A percentile compares a stretch with the other conserved stretches of the same genome.
Conservation (phyloP, 2,797 vertebrate genomes). For the Pangasius krempfi region DNA sequence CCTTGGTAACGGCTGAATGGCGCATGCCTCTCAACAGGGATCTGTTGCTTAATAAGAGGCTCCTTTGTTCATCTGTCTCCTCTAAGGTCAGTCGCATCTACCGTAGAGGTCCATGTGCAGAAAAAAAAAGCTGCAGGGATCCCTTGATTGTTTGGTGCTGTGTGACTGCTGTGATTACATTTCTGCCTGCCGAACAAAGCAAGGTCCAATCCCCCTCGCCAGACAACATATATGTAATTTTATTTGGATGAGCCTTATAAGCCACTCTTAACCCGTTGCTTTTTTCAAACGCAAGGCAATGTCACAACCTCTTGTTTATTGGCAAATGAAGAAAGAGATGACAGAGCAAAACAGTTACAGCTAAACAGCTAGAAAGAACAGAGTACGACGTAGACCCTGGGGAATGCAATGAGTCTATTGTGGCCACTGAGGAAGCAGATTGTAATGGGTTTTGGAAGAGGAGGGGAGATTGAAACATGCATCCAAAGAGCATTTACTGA, state of each 20-base stretch:
- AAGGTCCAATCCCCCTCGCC: not conserved
- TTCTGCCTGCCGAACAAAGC: conserved; percentile 36
- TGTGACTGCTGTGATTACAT: conserved; percentile 19
- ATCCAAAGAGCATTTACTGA: not conserved
- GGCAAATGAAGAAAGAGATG: conserved; percentile 42
- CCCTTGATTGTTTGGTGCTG: not conserved
- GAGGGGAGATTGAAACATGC: not conserved
- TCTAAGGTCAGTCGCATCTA: conserved; percentile 44
- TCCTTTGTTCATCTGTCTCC: conserved; percentile 72
- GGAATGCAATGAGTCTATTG: not conserved
- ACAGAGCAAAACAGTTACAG: not conserved
- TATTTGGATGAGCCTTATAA: conserved; percentile 53
- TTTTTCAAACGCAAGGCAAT: conserved; percentile 42
- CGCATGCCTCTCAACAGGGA: conserved; percentile 78
- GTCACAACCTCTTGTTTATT: conserved; percentile 49
- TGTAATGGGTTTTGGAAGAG: not conserved
- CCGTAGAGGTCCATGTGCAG: conserved; percentile 42
- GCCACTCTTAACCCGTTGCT: conserved; percentile 63
- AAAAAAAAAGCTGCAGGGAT: conserved; percentile 23
- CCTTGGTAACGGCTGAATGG: conserved; percentile 80
- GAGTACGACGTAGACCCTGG: not conserved
- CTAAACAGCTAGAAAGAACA: not conserved
- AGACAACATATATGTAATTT: conserved; percentile 26
- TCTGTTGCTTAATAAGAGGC: conserved; percentile 76
- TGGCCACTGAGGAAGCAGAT: not conserved